Evolutionary conservation across 2,797 vertebrate genomes (phyloP), one percentile per base, ranked within the genome.

Genomic region (Lacerta bilineata): DNA sequence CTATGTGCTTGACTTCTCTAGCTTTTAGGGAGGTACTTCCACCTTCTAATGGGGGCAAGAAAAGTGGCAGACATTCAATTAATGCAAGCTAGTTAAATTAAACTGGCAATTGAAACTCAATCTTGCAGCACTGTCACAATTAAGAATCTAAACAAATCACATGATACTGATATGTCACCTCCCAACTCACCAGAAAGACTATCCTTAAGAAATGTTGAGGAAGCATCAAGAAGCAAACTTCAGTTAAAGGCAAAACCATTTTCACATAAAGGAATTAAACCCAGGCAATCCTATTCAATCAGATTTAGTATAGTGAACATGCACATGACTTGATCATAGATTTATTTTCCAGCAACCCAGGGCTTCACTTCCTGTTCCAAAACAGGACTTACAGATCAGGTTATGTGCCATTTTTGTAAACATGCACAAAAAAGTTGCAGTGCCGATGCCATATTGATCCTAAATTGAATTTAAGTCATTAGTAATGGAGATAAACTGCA

Each of bases 21-120:
- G 27, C 20, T 68, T 66, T 43, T 27, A 74, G 17, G 27, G 23
- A 76, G 83, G 41, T 1, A 3, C 3, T 25, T 27, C 41, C 59
- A 1, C 1, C 13, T 78, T 68, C 17, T 29, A 68, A 74, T 10
- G 15, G 23, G 20, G 23, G 18, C 39, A 61, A 25, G 68, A 59
- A 15, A 74, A 18, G 7, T 17, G 1, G 50, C 69, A 82, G n/a
- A 43, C 23, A 23, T 43, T 68, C 33, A 46, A 77, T 2, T 59
- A 46, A 4, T 11, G 23, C 17, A 74, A 46, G 43, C 33, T 50
- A 50, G 50, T 50, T 50, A 50, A 55, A 55, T 46, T 46, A 46
- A 46, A 72, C 74, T 11, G 64, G n/a, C 27, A n/a, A 36, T 69
- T 74, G 81, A 92, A 93, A 91, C 82, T 80, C 89, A 90, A 90